Conservation (phyloP, 2,113 vertebrate species). For the Antidorcas marsupialis region DNA sequence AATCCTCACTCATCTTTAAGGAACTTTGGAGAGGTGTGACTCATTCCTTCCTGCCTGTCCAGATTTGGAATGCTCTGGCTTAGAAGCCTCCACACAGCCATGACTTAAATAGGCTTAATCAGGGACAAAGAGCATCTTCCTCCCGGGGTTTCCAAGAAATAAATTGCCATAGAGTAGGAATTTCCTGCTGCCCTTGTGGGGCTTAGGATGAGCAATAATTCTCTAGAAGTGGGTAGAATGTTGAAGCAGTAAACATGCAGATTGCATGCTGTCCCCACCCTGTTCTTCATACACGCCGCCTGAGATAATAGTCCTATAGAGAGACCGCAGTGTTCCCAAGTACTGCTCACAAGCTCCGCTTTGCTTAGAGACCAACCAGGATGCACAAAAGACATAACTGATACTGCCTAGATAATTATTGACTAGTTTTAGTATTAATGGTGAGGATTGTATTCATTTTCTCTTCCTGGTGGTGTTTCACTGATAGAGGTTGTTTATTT, state of each 20-base stretch:
- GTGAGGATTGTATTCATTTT: neutral
- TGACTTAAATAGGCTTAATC: neutral
- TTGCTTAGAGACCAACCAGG: constrained; percentile 70
- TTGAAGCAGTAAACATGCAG: constrained; percentile 1
- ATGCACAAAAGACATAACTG: constrained; percentile 63
- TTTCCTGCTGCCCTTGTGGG: neutral
- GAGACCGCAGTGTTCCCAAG: constrained; percentile 14
- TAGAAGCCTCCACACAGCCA: neutral
- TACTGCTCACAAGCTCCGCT: constrained; percentile 10
- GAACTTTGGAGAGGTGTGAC: neutral
- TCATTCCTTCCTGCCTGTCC: neutral
- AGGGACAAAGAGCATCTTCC: neutral
- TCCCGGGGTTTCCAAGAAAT: neutral
- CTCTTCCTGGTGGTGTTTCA: constrained; percentile 56
- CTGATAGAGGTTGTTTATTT: constrained; percentile 14
- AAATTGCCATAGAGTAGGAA: neutral
- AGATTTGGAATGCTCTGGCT: neutral
- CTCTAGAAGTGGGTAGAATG: constrained; percentile 40
- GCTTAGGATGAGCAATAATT: constrained; percentile 60
- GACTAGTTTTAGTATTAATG: constrained; percentile 58
- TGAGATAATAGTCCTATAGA: constrained; percentile 40
- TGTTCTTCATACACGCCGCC: constrained; percentile 56
- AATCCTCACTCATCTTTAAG: neutral
- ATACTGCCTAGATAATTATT: constrained; percentile 75
- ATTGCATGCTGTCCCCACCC: constrained; percentile 15